Percentiles rank a stretch among this genome's conserved stretches.
Conservation (phyloP, 1,140 invertebrate species). For the Oreohelix idahoensis region DNA sequence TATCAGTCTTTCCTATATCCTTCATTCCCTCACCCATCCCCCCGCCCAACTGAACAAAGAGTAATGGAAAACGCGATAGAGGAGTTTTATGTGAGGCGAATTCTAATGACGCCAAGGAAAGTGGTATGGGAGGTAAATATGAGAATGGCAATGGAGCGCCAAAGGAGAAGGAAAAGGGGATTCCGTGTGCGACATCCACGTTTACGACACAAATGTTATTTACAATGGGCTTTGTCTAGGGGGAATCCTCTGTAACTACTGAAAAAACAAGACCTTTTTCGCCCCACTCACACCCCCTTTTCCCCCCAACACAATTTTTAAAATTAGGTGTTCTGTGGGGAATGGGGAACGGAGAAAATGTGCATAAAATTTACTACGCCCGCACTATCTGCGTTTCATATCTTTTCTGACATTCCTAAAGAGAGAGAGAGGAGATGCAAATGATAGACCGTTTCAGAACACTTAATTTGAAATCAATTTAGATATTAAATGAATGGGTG, state of each 20-base stretch:
- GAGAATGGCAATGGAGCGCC: neutral
- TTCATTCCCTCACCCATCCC: neutral
- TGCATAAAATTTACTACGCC: too few relatives aligned
- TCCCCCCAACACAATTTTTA: too few relatives aligned
- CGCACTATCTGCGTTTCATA: too few relatives aligned
- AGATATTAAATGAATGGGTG: too few relatives aligned
- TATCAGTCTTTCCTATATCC: conserved; percentile 34
- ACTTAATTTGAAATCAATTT: too few relatives aligned
- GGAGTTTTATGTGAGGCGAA: conserved; percentile 15
- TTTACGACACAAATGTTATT: conserved; percentile 22
- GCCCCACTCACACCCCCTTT: too few relatives aligned
- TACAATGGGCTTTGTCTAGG: conserved; percentile 8
- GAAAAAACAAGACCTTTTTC: too few relatives aligned
- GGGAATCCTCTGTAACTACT: neutral
- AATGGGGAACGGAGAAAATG: too few relatives aligned
- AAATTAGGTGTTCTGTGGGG: too few relatives aligned
- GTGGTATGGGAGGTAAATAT: neutral
- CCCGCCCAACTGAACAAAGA: conserved; percentile 35
- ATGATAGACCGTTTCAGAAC: too few relatives aligned
- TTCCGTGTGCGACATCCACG: conserved; percentile 1
- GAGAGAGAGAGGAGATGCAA: too few relatives aligned
- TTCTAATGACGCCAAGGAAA: neutral
- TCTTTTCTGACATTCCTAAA: too few relatives aligned
- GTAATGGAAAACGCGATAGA: conserved; percentile 18
- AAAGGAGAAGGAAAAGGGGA: conserved; percentile 17